These are phyloP conservation scores for Brachystomella parvula DNA, from an alignment of 1,140 invertebrate genomes.

Conservation along the genomic window DNA sequence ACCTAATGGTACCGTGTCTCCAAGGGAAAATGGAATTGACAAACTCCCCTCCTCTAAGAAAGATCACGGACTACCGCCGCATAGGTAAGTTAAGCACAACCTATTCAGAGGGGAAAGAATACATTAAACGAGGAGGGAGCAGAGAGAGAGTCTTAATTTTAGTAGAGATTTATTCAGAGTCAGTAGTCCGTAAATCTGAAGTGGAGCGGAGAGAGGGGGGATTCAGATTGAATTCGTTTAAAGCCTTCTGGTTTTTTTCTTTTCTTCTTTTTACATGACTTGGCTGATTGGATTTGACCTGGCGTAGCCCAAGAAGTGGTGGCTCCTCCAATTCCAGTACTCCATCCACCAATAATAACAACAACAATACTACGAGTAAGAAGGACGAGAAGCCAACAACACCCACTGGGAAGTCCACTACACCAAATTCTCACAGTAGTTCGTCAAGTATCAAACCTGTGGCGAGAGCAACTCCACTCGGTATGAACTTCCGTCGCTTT, in stretches of 20 bases:
- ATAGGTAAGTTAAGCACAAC: slow-evolving; percentile 35
- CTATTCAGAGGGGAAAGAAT: no score
- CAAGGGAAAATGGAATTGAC: slow-evolving; percentile 45
- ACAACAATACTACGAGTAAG: slow-evolving; percentile 42
- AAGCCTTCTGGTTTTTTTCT: background rate
- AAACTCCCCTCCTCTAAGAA: slow-evolving; percentile 45
- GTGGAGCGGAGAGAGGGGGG: background rate
- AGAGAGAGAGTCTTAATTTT: slow-evolving; percentile 4
- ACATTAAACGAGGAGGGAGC: background rate
- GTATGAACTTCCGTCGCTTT: slow-evolving; percentile 17
- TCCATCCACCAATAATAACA: slow-evolving; percentile 42
- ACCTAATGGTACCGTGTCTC: slow-evolving; percentile 41
- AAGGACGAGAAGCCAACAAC: slow-evolving; percentile 50
- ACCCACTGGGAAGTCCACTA: slow-evolving; percentile 49
- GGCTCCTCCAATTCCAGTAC: slow-evolving; percentile 41
- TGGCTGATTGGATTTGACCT: slow-evolving; percentile 4
- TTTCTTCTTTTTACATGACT: slow-evolving; percentile 9
- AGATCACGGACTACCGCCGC: slow-evolving; percentile 43
- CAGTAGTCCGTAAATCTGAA: slow-evolving; percentile 8
- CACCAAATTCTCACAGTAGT: slow-evolving; percentile 41
- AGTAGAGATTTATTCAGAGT: slow-evolving; percentile 6
- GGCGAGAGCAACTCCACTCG: slow-evolving; percentile 36
- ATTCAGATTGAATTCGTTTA: background rate
- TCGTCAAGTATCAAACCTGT: slow-evolving; percentile 38
- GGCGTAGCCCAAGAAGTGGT: slow-evolving; percentile 39